Conservation (phyloP, 2,888 invertebrate species). For the Elegia similella region DNA sequence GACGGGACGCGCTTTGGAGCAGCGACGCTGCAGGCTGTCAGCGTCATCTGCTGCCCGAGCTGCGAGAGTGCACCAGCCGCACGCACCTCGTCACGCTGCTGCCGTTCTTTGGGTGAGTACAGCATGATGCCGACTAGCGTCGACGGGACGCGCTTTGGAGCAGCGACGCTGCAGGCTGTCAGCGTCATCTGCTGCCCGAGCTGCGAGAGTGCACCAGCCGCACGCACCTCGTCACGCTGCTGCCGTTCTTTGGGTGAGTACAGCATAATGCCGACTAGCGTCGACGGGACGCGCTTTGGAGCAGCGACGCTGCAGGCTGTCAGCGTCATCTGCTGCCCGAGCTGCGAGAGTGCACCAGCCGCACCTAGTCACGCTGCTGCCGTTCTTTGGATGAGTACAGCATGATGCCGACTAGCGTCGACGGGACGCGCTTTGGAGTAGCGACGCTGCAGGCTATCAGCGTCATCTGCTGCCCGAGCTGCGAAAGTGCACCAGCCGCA, state of each 20-base stretch:
- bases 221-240: slow-evolving; percentile 87
- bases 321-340: slow-evolving; percentile 91
- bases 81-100: slow-evolving; percentile 89
- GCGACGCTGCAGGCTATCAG: slow-evolving; percentile 93
- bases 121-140: not conserved
- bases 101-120: slow-evolving; percentile 91
- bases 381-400: slow-evolving; percentile 89
- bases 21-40: slow-evolving; percentile 94
- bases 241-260: slow-evolving; percentile 93
- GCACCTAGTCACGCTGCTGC: slow-evolving; percentile 90
- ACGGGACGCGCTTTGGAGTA: slow-evolving; percentile 92
- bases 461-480: slow-evolving; percentile 91
- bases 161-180: slow-evolving; percentile 94
- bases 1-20: slow-evolving; percentile 91
- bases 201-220: slow-evolving; percentile 89
- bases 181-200: slow-evolving; percentile 91
- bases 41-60: slow-evolving; percentile 89
- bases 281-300: slow-evolving; percentile 89
- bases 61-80: slow-evolving; percentile 88
- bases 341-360: slow-evolving; percentile 87
- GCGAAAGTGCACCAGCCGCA: slow-evolving; percentile 87
- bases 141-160: slow-evolving; percentile 89
- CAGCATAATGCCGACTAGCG: not conserved
- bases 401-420: not conserved
- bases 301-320: slow-evolving; percentile 94